Percentiles rank a stretch among this genome's conserved stretches.
Conservation (phyloP, 2,888 invertebrate species). For the Drosophila nr. perissopoda region DNA sequence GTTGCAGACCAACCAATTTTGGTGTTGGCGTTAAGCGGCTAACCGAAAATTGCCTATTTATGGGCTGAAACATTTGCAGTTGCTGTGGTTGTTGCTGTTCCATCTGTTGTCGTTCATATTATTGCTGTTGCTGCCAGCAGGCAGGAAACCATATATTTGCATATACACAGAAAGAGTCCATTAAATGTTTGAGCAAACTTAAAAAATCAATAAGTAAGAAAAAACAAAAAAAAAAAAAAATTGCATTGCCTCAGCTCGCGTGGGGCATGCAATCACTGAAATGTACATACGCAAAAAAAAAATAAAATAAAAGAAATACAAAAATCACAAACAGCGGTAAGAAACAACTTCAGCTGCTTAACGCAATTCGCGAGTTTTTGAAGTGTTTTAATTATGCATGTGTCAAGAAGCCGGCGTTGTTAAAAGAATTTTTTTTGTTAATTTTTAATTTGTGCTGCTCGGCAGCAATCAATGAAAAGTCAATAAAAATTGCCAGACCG, state of each 20-base stretch:
- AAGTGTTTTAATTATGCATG: slow-evolving; percentile 66
- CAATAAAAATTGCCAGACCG: slow-evolving; percentile 63
- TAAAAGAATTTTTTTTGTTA: slow-evolving; percentile 58
- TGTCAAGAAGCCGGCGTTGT: slow-evolving; percentile 57
- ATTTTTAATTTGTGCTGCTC: slow-evolving; percentile 38
- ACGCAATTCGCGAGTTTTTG: slow-evolving; percentile 53
- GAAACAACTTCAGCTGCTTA: slow-evolving; percentile 50
- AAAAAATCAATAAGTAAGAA: slow-evolving; percentile 21
- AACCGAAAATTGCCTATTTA: slow-evolving; percentile 76
- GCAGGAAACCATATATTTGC: slow-evolving; percentile 74
- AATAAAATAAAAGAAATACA: neutral
- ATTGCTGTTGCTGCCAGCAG: slow-evolving; percentile 20
- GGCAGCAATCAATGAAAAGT: slow-evolving; percentile 73
- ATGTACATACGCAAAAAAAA: slow-evolving; percentile 34
- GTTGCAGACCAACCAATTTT: slow-evolving; percentile 58
- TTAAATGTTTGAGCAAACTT: slow-evolving; percentile 31
- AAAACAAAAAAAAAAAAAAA: slow-evolving; percentile 12
- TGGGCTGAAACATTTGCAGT: slow-evolving; percentile 48
- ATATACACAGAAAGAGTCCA: slow-evolving; percentile 59
- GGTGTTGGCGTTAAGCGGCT: slow-evolving; percentile 78
- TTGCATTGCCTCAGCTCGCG: slow-evolving; percentile 57
- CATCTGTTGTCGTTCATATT: slow-evolving; percentile 6
- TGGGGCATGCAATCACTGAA: slow-evolving; percentile 14
- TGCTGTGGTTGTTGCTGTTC: slow-evolving; percentile 13
- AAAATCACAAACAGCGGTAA: slow-evolving; percentile 5